Evolutionary conservation across 2,797 vertebrate genomes (phyloP).

Genomic region (Tachyglossus aculeatus): DNA sequence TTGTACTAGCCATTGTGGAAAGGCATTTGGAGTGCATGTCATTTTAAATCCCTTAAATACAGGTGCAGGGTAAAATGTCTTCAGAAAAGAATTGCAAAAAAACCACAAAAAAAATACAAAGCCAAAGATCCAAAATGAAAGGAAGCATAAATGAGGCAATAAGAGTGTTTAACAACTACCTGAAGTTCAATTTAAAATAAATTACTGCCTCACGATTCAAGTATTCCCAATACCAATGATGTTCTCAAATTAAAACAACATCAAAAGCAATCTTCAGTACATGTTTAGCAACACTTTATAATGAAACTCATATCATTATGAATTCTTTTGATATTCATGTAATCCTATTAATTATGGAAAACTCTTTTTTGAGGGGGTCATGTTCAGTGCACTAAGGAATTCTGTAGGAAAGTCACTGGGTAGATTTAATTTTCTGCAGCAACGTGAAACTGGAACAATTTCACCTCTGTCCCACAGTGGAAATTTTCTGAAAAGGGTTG

Average conservation of each 20-base stretch:
- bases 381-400: neutral
- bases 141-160: neutral
- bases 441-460: neutral
- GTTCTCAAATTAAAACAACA: constrained; percentile 32
- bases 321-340: constrained; percentile 2
- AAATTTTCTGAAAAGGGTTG: neutral
- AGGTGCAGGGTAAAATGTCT: neutral
- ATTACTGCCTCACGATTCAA: constrained; percentile 8
- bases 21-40: neutral
- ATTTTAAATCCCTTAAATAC: neutral
- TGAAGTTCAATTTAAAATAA: constrained; percentile 27
- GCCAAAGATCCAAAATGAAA: neutral
- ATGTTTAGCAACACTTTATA: neutral
- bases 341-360: neutral
- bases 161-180: neutral
- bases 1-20: too few species aligned
- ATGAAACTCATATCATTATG: neutral
- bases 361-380: neutral
- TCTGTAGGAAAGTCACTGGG: neutral
- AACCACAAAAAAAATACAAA: too few species aligned
- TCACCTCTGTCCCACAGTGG: neutral
- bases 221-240: neutral
- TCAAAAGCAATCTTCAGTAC: neutral
- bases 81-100: neutral
- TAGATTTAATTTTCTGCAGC: neutral